Evolutionary conservation across 2,888 invertebrate genomes (phyloP).

Genomic region (Eustalomyia histrio): DNA sequence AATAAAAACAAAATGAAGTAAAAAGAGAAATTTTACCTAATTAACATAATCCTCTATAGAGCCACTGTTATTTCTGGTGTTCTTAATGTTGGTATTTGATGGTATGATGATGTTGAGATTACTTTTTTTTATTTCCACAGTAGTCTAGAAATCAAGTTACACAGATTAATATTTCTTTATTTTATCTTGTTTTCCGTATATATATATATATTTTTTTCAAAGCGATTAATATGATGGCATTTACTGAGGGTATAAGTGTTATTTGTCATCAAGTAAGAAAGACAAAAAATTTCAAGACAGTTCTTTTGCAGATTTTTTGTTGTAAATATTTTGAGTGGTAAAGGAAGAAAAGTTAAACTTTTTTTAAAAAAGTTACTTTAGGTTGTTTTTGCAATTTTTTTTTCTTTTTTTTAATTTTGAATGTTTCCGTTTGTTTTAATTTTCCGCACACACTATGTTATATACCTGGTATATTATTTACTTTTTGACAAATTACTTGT

Average conservation of each 20-base stretch:
- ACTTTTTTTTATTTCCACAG: slow-evolving; percentile 1
- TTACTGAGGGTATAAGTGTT: slow-evolving; percentile 20
- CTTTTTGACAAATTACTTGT: slow-evolving; percentile 52
- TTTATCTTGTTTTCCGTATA: slow-evolving; percentile 46
- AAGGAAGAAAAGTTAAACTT: slow-evolving; percentile 15
- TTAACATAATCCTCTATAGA: slow-evolving; percentile 65
- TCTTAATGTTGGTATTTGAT: slow-evolving; percentile 34
- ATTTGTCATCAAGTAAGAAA: slow-evolving; percentile 52
- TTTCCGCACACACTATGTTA: background rate
- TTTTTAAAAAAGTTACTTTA: slow-evolving; percentile 20
- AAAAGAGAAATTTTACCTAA: slow-evolving; percentile 61
- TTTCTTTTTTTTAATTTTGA: slow-evolving; percentile 14
- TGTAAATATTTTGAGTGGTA: background rate
- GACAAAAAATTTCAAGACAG: slow-evolving; percentile 12
- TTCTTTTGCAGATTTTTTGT: slow-evolving; percentile 12
- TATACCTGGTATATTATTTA: background rate
- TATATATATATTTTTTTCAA: background rate
- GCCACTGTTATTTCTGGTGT: slow-evolving; percentile 21
- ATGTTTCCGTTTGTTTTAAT: slow-evolving; percentile 7
- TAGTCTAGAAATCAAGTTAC: slow-evolving; percentile 21
- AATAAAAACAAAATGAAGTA: slow-evolving; percentile 27
- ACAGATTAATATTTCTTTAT: slow-evolving; percentile 58
- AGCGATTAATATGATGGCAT: background rate
- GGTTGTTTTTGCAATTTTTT: slow-evolving; percentile 34
- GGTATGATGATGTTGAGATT: slow-evolving; percentile 42